Evolutionary conservation across 2,113 vertebrate genomes (phyloP).

Genomic region (Albula goreensis): DNA sequence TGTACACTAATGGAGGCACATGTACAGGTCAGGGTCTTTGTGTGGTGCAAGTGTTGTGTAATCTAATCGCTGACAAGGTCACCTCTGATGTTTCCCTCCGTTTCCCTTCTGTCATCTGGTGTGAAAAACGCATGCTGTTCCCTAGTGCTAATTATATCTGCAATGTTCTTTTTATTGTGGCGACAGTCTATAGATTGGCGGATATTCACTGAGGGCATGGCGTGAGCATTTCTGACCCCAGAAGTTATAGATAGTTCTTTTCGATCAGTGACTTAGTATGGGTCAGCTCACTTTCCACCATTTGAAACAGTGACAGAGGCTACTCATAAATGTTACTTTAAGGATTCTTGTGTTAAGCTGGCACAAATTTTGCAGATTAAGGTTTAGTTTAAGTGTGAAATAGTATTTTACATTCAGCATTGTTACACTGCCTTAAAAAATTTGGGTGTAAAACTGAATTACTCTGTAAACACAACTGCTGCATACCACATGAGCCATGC

Average conservation of each 20-base stretch:
- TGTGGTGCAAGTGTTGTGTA: not conserved
- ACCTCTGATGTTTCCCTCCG: not conserved
- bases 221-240: not conserved
- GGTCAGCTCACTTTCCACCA: not conserved
- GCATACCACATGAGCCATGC: not conserved
- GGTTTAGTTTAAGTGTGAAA: not conserved
- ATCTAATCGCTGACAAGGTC: constrained; percentile 6
- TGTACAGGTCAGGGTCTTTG: not conserved
- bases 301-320: not conserved
- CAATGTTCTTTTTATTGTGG: not conserved
- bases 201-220: not conserved
- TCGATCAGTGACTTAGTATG: not conserved
- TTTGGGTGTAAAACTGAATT: not conserved
- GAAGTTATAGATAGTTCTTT: not conserved
- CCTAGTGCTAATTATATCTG: constrained; percentile 1
- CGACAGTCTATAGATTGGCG: not conserved
- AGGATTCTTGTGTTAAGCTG: not conserved
- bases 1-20: not conserved
- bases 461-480: not conserved
- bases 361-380: not conserved
- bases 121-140: not conserved
- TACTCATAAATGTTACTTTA: not conserved
- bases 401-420: not conserved
- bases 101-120: not conserved
- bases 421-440: not conserved